Base-by-base conservation (phyloP, 2,888 invertebrate genomes). In the Pelosia muscerda region DNA sequence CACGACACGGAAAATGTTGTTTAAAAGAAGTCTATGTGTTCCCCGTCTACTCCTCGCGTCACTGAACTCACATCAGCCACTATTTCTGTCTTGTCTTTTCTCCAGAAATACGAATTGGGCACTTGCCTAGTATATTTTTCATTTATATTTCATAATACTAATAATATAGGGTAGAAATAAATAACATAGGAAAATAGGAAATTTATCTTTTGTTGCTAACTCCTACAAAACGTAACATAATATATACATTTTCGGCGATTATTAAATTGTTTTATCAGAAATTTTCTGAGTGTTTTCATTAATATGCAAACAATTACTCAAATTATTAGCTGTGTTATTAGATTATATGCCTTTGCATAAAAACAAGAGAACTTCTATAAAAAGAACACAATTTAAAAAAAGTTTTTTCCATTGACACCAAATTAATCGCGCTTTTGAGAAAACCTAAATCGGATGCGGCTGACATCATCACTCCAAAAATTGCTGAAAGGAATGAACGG, bases 61-160 rank as follows among this genome's bases (percentile, higher is more conserved):
- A 90, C 85, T 89, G 89, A 89, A 83, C 86, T 79, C 81, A 80
- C 79, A 79, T 71, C 65, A 78, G 77, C 87, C 86, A 84, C 90
- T 92, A 92, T 92, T 93, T 91, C 83, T 83, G 90, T 88, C 85
- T 83, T 87, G 88, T 87, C 89, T 88, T 92, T 90, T 92, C 88
- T 88, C 88, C 88, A 90, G 87, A 90, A 89, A 90, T 88, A 89
- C 81, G 73, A 79, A 72, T 71, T 77, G 73, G 71, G 80, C 79
- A 76, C 77, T 80, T 76, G 75, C 79, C 72, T 75, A 77, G 65
- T 81, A 69, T 70, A 34, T 65, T 66, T 75, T 82, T 69, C 66
- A 68, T 54, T 80, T 81, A n/a, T 49, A 49, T n/a, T 9, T n/a
- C 9, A n/a, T 49, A 15, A 1, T 38, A 38, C 15, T 38, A 13